Evolutionary conservation across 2,888 invertebrate genomes (phyloP).

Genomic region (Sesia bembeciformis): DNA sequence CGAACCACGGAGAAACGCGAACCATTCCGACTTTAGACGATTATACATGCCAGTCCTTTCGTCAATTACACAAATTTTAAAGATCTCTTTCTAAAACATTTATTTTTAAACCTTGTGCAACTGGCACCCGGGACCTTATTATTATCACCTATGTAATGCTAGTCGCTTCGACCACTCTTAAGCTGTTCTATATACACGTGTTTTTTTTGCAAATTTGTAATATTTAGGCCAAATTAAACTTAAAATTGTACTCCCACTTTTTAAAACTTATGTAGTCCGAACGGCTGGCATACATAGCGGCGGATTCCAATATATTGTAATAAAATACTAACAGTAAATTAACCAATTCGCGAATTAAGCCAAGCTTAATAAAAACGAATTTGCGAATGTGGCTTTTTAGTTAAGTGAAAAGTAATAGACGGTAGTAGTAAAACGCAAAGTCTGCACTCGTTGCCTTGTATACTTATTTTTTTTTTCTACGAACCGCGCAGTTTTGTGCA

Average conservation of each 20-base stretch:
- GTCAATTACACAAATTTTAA: not conserved
- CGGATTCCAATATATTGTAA: conserved; percentile 41
- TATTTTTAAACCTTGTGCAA: not conserved
- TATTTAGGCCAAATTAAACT: conserved; percentile 21
- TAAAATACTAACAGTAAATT: conserved; percentile 60
- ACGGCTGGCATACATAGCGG: conserved; percentile 32
- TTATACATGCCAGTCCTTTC: not conserved
- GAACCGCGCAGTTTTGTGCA: conserved; percentile 50
- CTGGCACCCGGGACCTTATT: not conserved
- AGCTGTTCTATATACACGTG: conserved; percentile 14
- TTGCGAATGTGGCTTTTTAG: conserved; percentile 66
- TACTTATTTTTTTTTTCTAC: conserved; percentile 53
- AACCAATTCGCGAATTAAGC: conserved; percentile 66
- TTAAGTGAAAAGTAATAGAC: conserved; percentile 51
- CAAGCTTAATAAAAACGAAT: conserved; percentile 58
- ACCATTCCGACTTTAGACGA: conserved; percentile 82
- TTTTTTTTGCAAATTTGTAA: conserved; percentile 18
- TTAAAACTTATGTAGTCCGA: conserved; percentile 17
- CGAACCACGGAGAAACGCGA: conserved; percentile 75
- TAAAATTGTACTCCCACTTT: conserved; percentile 15
- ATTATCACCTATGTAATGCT: conserved; percentile 22
- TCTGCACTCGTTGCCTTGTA: conserved; percentile 75
- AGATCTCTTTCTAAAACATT: not conserved
- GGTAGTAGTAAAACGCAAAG: conserved; percentile 68
- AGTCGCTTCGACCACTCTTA: conserved; percentile 32